Evolutionary conservation across 2,888 invertebrate species (phyloP), one percentile per base, ranked within the genome.

Genomic region (Oeneis ivallda): DNA sequence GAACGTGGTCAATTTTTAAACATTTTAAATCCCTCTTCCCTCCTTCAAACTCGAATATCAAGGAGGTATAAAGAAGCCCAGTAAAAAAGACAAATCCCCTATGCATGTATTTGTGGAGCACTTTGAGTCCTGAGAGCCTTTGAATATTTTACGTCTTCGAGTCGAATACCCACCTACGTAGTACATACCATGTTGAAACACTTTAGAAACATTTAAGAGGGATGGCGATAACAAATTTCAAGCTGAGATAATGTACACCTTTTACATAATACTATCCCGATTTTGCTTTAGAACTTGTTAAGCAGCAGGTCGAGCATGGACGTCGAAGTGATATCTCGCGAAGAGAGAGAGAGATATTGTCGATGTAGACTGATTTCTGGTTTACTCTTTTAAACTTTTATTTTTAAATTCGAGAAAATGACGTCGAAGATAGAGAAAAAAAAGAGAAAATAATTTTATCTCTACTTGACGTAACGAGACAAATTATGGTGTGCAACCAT

Each of bases 81-180:
- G 49, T 26, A 50, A 50, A 19, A 50, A 26, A 50, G 49, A 50
- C 49, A 50, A 50, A 50, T 50, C 49, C 49, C 10, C 19, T 50
- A 26, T 50, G 26, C 49, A 50, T 26, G 26, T 50, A 50, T 26
- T 26, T 26, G 49, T 26, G 9, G 49, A 50, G 13, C 49, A 50
- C 49, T 50, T 26, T 2, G 26, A n/a, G 49, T 7, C 26, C 49
- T 50, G 26, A 50, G 49, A 26, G 26, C 49, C 49, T 19, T 50
- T 50, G 49, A 50, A 50, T 50, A 50, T 50, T 50, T 50, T 50
- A 50, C 49, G 49, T 19, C 49, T 19, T 19, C 19, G 11, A 19
- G 49, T 50, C 13, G 6, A 4, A 26, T 50, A 11, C n/a, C n/a
- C n/a, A n/a, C n/a, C n/a, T n/a, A n/a, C n/a, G n/a, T n/a, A n/a